phyloP scores from a whole-genome alignment of 2,888 invertebrate genomes.

The Nomada hirtipes region DNA sequence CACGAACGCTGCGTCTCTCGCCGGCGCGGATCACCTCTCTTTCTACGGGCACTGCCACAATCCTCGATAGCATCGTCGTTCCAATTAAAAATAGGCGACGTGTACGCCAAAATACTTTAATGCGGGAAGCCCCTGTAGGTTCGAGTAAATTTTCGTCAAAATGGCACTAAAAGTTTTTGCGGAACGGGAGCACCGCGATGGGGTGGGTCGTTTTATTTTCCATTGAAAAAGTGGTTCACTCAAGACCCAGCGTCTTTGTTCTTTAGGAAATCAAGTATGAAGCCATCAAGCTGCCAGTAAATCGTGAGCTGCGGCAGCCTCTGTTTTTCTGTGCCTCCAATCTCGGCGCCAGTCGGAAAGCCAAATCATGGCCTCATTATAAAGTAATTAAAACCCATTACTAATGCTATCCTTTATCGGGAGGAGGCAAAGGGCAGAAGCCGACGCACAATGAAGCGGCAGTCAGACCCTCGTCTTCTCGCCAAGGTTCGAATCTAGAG shows the following conservation, averaged over 20 bases:
- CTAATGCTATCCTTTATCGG: constrained; percentile 83
- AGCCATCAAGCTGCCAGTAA: constrained; percentile 73
- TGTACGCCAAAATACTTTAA: background rate
- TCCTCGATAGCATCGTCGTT: background rate
- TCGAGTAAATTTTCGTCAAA: background rate
- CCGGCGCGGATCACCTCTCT: constrained; percentile 3
- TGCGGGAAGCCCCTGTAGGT: background rate
- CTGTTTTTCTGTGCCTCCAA: constrained; percentile 70
- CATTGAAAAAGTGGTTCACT: constrained; percentile 55
- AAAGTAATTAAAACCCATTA: constrained; percentile 84
- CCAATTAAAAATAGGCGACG: background rate
- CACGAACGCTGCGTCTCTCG: constrained; percentile 77
- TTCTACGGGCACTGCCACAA: no score
- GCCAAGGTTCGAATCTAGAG: constrained; percentile 65
- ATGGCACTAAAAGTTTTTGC: background rate
- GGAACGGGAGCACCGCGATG: constrained; percentile 1
- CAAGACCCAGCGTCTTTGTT: constrained; percentile 63
- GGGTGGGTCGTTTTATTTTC: constrained; percentile 20
- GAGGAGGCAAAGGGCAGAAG: constrained; percentile 72
- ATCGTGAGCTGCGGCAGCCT: constrained; percentile 62
- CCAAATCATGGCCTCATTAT: constrained; percentile 83
- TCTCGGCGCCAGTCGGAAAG: constrained; percentile 79
- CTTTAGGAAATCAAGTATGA: constrained; percentile 69
- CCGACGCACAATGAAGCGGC: constrained; percentile 79
- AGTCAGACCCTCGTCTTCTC: constrained; percentile 82